A percentile compares a stretch with the other conserved stretches of the same genome.
phyloP scores from a whole-genome alignment of 2,888 invertebrate species.

The Sericinus montela region DNA sequence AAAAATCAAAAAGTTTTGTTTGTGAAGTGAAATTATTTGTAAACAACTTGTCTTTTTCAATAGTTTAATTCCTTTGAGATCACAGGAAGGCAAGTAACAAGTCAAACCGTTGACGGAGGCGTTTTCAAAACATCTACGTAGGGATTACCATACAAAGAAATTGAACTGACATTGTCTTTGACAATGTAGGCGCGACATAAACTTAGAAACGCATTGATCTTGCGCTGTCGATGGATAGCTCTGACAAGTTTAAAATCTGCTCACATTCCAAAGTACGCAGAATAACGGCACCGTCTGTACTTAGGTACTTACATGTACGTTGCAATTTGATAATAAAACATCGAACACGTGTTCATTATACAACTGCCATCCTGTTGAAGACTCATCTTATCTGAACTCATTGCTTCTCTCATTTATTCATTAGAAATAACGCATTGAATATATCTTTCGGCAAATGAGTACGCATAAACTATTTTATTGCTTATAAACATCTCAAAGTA shows the following conservation, averaged over 20 bases:
- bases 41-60: neutral
- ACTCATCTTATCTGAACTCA: constrained; percentile 5
- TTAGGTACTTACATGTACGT: neutral
- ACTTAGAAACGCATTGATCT: constrained; percentile 15
- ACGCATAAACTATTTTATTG: too few relatives aligned
- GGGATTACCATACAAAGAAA: constrained; percentile 20
- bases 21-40: too few relatives aligned
- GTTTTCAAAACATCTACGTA: constrained; percentile 7
- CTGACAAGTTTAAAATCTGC: constrained; percentile 14
- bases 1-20: too few relatives aligned
- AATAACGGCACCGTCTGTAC: constrained; percentile 12
- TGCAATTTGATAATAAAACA: neutral
- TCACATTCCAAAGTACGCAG: constrained; percentile 1
- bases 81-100: neutral
- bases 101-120: neutral
- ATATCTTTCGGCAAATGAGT: too few relatives aligned
- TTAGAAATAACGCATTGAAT: too few relatives aligned
- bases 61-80: neutral
- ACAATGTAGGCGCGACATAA: constrained; percentile 17
- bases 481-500: neutral
- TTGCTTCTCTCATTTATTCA: constrained; percentile 4
- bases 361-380: constrained; percentile 7
- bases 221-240: constrained; percentile 4
- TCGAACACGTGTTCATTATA: constrained; percentile 15
- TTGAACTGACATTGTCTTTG: constrained; percentile 14